phyloP scores from a whole-genome alignment of 2,113 vertebrate species.

The Paedocypris sp. region DNA sequence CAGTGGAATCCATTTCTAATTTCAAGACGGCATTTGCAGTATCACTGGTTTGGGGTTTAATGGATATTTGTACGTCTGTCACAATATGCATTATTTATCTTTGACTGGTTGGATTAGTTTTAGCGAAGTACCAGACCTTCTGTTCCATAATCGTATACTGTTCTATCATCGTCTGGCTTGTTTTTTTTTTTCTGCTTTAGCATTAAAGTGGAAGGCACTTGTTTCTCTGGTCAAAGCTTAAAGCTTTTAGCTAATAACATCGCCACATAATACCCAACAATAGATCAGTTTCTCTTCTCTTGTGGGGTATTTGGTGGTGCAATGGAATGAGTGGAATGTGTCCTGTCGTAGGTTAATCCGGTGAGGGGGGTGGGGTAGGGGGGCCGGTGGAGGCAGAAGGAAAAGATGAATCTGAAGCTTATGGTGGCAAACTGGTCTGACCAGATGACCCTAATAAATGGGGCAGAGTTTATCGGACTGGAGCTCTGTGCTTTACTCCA shows the following conservation, averaged over 20 bases:
- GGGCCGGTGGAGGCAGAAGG: background rate
- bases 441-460: background rate
- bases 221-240: too few relatives aligned
- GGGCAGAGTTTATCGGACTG: too few relatives aligned
- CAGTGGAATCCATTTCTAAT: too few relatives aligned
- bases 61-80: too few relatives aligned
- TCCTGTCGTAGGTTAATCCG: conserved; percentile 25
- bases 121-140: background rate
- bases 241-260: too few relatives aligned
- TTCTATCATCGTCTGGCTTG: background rate
- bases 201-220: background rate
- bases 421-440: background rate
- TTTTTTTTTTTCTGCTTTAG: background rate
- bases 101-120: too few relatives aligned
- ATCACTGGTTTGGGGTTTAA: too few relatives aligned
- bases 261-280: too few relatives aligned
- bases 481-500: too few relatives aligned
- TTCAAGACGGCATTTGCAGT: too few relatives aligned
- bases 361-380: conserved; percentile 5
- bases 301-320: conserved; percentile 23
- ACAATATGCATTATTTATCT: too few relatives aligned
- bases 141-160: background rate
- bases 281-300: too few relatives aligned
- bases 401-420: background rate
- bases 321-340: conserved; percentile 40